These are phyloP conservation scores for Agriopis aurantiaria DNA, from an alignment of 2,888 invertebrate genomes.

Conservation along the genomic window DNA sequence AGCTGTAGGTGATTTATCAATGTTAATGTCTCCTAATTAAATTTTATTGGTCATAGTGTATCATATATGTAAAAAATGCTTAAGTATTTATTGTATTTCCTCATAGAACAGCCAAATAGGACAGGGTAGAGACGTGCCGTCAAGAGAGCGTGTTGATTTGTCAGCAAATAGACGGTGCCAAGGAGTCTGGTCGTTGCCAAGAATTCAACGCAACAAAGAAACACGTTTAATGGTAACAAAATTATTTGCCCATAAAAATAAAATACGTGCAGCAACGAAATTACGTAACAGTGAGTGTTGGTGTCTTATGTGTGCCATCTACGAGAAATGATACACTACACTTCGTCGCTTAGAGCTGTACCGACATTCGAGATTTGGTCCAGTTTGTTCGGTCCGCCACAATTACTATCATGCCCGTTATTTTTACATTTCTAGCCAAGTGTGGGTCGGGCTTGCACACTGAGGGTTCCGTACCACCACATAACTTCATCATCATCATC, in stretches of 20 bases:
- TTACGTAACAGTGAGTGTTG: constrained; percentile 9
- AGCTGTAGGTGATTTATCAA: constrained; percentile 69
- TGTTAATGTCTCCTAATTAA: constrained; percentile 74
- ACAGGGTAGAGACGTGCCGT: constrained; percentile 36
- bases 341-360: background rate
- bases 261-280: constrained; percentile 23
- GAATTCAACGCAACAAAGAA: constrained; percentile 40
- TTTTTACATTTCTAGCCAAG: too few species aligned
- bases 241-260: constrained; percentile 36
- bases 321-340: background rate
- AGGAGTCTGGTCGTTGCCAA: constrained; percentile 45
- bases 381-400: too few species aligned
- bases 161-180: constrained; percentile 49
- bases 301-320: background rate
- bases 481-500: too few species aligned
- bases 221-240: constrained; percentile 38
- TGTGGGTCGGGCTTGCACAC: too few species aligned
- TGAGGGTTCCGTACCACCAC: too few species aligned
- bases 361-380: too few species aligned
- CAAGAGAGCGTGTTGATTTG: constrained; percentile 46
- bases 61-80: constrained; percentile 25
- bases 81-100: constrained; percentile 51
- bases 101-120: constrained; percentile 29
- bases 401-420: too few species aligned
- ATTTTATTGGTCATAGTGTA: constrained; percentile 67